Percentiles rank a stretch among this genome's conserved stretches.
Evolutionary conservation across 2,797 vertebrate genomes (phyloP).

Genomic region (Cyclopterus lumpus): DNA sequence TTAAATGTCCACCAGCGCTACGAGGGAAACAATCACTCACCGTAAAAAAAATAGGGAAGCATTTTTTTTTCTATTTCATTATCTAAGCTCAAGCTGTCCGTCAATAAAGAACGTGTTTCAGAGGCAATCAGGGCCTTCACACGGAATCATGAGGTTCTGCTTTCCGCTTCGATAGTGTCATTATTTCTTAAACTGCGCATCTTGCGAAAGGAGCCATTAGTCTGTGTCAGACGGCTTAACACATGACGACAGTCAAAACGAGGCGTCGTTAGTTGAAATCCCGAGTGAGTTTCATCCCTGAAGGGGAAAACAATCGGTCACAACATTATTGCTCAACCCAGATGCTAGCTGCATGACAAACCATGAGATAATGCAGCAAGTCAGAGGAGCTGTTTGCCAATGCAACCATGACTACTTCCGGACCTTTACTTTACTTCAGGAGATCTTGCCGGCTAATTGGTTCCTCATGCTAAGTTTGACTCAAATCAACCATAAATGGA

Average conservation of each 20-base stretch:
- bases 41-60: constrained; percentile 39
- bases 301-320: constrained; percentile 16
- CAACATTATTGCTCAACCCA: neutral
- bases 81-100: constrained; percentile 9
- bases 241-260: constrained; percentile 16
- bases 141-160: neutral
- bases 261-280: constrained; percentile 9
- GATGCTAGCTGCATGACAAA: constrained; percentile 13
- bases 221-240: constrained; percentile 10
- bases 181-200: constrained; percentile 13
- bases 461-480: neutral
- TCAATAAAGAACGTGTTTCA: neutral
- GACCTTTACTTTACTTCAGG: neutral
- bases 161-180: constrained; percentile 9
- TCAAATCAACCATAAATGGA: neutral
- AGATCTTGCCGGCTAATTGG: neutral
- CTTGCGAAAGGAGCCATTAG: neutral
- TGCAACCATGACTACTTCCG: neutral
- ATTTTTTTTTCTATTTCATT: neutral
- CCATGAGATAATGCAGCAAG: constrained; percentile 6
- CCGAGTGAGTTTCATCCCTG: constrained; percentile 6
- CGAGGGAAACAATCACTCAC: constrained; percentile 64
- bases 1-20: constrained; percentile 36
- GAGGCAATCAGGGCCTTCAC: constrained; percentile 20
- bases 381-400: neutral